Base-by-base conservation (phyloP, 2,888 invertebrate species). In the Tachina fera region DNA sequence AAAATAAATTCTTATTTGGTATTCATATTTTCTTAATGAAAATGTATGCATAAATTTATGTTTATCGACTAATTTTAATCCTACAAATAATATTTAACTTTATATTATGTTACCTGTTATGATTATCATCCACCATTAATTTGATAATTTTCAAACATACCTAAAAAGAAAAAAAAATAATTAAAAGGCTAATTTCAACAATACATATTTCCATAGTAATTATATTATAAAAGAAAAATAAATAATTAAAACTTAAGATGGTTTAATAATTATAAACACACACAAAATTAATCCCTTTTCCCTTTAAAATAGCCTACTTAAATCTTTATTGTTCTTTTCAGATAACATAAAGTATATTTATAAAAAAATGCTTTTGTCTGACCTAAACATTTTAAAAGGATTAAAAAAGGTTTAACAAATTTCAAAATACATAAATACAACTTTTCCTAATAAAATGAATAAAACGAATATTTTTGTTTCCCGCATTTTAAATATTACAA, bases 341-440 rank as follows among this genome's bases (percentile, higher is more conserved):
- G 5, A 31, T 31, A 31, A 31, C 4, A 16, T 61, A 9, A n/a
- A n/a, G n/a, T 14, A n/a, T 39, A n/a, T 9, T 61, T 41, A 9
- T 19, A 22, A 11, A 56, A 56, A 11, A 14, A 60, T 41, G 3
- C 13, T 39, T 49, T 67, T 43, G 49, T 31, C 56, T 22, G n/a
- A 45, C n/a, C 45, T 45, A 22, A 72, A 13, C 71, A n/a, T 58
- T 72, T 58, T 10, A 43, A 58, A 47, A 72, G 47, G 56, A 72
- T 72, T 49, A 60, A 58, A 60, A 39, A 39, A 22, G 31, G 19
- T 58, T 45, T 31, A 47, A 9, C 1, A 31, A 22, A 49, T 60
- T 71, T 71, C 9, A 47, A 45, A 22, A 43, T 56, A 71, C 31
- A 31, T 45, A 6, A 56, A 19, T 49, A 9, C 49, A 31, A 31